Base-by-base conservation (phyloP, 2,888 invertebrate genomes). In the Heliconius aoede region DNA sequence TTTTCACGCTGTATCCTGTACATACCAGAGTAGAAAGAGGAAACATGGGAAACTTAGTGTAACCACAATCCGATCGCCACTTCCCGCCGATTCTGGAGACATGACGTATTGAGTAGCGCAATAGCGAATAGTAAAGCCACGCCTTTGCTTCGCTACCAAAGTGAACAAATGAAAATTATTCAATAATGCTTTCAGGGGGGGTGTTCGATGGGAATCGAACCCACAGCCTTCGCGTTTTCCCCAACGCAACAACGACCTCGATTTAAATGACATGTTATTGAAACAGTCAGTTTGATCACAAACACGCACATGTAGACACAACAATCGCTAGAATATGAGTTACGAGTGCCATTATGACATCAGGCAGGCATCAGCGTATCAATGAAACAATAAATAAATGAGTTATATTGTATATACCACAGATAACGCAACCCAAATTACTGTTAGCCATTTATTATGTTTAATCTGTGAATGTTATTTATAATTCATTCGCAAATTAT, bases 351-450 rank as follows among this genome's bases (percentile, higher is more conserved):
- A 46, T 46, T 46, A 76, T 75, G 78, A 78, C 72, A 78, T 72
- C 68, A 64, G 64, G 62, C 76, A 46, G 46, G 46, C 46, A 46
- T 46, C 21, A 46, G 62, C 62, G 72, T 68, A 80, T 81, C 78
- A 81, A 81, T 81, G 76, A 80, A 78, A 76, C 79, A 73, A 74
- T 79, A 74, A 80, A 79, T 78, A 72, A 76, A 78, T 80, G 71
- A 81, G 68, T 80, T 69, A 80, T 77, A 72, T 69, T 55, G 69
- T 58, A 61, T 72, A 55, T 40, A 74, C 46, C 21, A 68, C n/a
- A 71, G 82, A 82, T 82, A 82, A 82, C 79, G 77, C 30, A 79
- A 79, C 81, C 81, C 75, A 74, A 78, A 80, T 82, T 69, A 74
- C 69, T 18, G 28, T 36, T 75, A 69, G 61, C 61, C 55, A 71